Percentiles rank a stretch among this genome's conserved stretches.
Evolutionary conservation across 2,113 vertebrate species (phyloP).

Genomic region (mouse (Mus musculus)): DNA sequence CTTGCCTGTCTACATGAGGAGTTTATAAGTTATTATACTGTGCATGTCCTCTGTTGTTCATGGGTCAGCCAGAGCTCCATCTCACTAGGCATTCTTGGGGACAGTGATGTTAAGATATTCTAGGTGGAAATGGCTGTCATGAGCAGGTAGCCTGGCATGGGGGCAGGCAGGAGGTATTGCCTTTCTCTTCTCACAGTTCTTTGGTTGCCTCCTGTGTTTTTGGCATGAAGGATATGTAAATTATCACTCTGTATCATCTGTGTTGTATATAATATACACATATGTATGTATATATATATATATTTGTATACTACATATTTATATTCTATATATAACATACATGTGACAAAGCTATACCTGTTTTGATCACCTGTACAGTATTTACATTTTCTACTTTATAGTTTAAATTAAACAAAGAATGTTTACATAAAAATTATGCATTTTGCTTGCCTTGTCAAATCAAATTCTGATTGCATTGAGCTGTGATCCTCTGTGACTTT

Average conservation of each 20-base stretch:
- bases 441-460: conserved; percentile 10
- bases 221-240: not conserved
- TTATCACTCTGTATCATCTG: not conserved
- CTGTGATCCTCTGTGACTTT: not conserved
- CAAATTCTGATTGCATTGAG: not conserved
- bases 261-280: not conserved
- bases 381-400: conserved; percentile 12
- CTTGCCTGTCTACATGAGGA: not conserved
- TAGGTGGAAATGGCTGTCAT: not conserved
- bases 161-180: not conserved
- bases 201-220: not conserved
- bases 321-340: not conserved
- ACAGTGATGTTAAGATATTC: not conserved
- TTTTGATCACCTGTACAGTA: conserved; percentile 10
- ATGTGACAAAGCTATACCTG: not conserved
- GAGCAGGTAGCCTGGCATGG: not conserved
- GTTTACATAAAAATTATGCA: not conserved
- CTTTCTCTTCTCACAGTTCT: not conserved
- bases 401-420: conserved; percentile 11
- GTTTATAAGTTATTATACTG: not conserved
- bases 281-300: not conserved
- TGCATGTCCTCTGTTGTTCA: not conserved
- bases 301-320: not conserved
- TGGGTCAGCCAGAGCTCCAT: not conserved
- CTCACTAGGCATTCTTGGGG: not conserved